phyloP scores from a whole-genome alignment of 2,797 vertebrate species.

The Sebastes baramenuke region DNA sequence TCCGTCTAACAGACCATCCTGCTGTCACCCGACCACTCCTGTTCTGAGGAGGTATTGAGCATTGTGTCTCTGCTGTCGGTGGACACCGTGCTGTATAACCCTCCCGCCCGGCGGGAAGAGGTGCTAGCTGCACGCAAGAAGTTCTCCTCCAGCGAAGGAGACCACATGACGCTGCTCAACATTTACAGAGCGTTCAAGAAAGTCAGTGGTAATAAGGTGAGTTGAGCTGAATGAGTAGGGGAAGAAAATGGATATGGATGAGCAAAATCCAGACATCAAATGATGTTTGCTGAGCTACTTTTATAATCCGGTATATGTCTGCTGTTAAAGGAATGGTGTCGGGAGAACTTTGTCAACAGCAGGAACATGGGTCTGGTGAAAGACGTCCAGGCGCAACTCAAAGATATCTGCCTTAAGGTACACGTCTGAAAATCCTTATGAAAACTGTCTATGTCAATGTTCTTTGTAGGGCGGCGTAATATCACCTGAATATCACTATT shows the following conservation, averaged over 20 bases:
- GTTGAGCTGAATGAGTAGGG: neutral
- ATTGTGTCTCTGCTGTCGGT: slow-evolving; percentile 93
- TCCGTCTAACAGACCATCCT: slow-evolving; percentile 87
- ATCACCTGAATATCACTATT: neutral
- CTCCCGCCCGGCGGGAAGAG: slow-evolving; percentile 89
- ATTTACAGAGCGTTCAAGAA: slow-evolving; percentile 94
- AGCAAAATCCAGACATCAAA: neutral
- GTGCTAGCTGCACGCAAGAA: slow-evolving; percentile 89
- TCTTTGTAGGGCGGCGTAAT: neutral
- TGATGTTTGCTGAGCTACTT: fast-evolving
- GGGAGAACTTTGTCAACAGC: slow-evolving; percentile 94
- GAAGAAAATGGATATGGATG: neutral
- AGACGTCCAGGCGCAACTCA: slow-evolving; percentile 92
- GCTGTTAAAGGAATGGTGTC: slow-evolving; percentile 91
- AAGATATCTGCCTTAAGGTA: slow-evolving; percentile 96
- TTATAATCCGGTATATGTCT: neutral
- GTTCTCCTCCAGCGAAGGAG: slow-evolving; percentile 93
- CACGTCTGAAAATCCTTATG: neutral
- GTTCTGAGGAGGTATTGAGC: slow-evolving; percentile 93
- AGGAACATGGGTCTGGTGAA: slow-evolving; percentile 93
- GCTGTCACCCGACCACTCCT: slow-evolving; percentile 90
- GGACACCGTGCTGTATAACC: slow-evolving; percentile 93
- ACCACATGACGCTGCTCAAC: slow-evolving; percentile 92
- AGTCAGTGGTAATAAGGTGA: slow-evolving; percentile 88
- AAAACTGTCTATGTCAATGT: neutral